Evolutionary conservation across 2,113 vertebrate species (phyloP).

Genomic region (Eupsittula cactorum): DNA sequence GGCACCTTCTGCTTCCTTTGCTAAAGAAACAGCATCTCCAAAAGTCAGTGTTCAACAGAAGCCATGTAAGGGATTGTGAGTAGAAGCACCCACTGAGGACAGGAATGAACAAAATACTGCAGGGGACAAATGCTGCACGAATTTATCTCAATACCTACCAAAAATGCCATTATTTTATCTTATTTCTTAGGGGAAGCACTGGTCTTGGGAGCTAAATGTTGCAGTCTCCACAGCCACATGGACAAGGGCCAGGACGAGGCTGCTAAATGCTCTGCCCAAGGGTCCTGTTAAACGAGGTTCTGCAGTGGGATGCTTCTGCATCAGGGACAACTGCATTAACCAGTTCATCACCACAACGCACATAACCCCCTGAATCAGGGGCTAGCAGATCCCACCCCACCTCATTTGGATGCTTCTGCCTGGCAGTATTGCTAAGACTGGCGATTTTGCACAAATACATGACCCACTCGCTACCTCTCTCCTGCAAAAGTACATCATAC

Average conservation of each 20-base stretch:
- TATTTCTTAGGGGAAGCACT: neutral
- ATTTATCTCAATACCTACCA: neutral
- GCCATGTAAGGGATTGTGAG: neutral
- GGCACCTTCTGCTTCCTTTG: neutral
- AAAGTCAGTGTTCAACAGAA: neutral
- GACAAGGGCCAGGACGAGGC: neutral
- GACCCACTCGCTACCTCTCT: rapidly evolving
- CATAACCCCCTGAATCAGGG: neutral
- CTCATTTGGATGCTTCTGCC: neutral
- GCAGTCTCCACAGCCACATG: neutral
- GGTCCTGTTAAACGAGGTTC: neutral
- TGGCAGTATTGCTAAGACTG: neutral
- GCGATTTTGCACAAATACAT: neutral
- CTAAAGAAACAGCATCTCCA: neutral
- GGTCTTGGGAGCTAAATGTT: neutral
- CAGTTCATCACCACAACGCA: neutral
- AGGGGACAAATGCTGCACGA: neutral
- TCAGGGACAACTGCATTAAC: neutral
- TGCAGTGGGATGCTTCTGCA: neutral
- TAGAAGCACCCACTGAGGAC: neutral
- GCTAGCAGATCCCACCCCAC: neutral
- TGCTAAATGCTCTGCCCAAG: neutral
- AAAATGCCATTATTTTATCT: neutral
- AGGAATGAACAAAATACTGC: neutral
- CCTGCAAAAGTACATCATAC: neutral